These are phyloP conservation scores for Pangasius djambal DNA, from an alignment of 2,797 vertebrate species.

Conservation along the genomic window DNA sequence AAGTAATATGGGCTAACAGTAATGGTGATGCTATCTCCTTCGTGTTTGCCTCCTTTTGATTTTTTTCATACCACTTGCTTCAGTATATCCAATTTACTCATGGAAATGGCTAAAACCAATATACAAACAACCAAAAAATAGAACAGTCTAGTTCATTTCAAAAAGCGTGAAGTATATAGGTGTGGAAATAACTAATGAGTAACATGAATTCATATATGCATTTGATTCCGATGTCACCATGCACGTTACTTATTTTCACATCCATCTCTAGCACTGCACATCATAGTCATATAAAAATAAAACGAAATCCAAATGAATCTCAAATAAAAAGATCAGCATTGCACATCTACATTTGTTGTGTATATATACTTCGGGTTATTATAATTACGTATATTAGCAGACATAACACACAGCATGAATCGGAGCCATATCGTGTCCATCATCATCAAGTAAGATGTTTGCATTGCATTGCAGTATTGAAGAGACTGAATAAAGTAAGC, in stretches of 20 bases:
- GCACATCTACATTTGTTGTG: slow-evolving; percentile 79
- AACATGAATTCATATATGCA: slow-evolving; percentile 48
- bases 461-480: slow-evolving; percentile 76
- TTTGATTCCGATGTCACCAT: slow-evolving; percentile 66
- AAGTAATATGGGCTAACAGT: slow-evolving; percentile 30
- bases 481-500: slow-evolving; percentile 67
- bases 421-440: slow-evolving; percentile 71
- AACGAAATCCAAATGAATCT: slow-evolving; percentile 73
- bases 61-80: neutral
- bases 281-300: slow-evolving; percentile 72
- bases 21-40: neutral
- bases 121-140: neutral
- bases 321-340: slow-evolving; percentile 73
- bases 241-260: slow-evolving; percentile 69
- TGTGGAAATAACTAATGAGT: slow-evolving; percentile 34
- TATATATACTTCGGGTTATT: slow-evolving; percentile 70
- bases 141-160: slow-evolving; percentile 12
- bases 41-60: neutral
- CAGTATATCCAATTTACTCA: neutral
- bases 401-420: slow-evolving; percentile 79
- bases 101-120: slow-evolving; percentile 14
- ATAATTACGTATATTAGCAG: slow-evolving; percentile 77
- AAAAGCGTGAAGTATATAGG: slow-evolving; percentile 11
- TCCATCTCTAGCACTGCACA: slow-evolving; percentile 69
- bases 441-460: slow-evolving; percentile 72